Percentiles rank a stretch among this genome's conserved stretches.
These are phyloP conservation scores for Engystomops pustulosus DNA, from an alignment of 2,113 vertebrate species.

Conservation along the genomic window DNA sequence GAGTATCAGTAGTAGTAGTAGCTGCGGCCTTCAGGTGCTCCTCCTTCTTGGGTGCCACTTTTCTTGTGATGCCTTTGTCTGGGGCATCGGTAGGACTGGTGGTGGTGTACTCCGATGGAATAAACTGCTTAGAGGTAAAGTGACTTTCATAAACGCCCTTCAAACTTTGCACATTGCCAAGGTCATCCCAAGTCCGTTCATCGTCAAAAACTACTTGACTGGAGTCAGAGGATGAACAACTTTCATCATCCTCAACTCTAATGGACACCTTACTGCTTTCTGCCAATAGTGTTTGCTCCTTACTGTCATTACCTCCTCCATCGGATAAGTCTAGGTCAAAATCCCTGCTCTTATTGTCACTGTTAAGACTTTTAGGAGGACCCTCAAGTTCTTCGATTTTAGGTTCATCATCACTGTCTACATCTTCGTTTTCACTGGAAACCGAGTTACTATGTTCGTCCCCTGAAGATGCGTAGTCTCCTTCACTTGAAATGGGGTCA, in stretches of 20 bases:
- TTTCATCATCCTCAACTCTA: slow-evolving; percentile 56
- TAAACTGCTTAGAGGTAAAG: slow-evolving; percentile 50
- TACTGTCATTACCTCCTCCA: slow-evolving; percentile 64
- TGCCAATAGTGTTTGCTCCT: slow-evolving; percentile 68
- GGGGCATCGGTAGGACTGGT: slow-evolving; percentile 58
- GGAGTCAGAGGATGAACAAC: background rate
- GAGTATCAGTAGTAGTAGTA: slow-evolving; percentile 63
- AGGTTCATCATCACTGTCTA: slow-evolving; percentile 61
- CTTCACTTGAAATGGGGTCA: slow-evolving; percentile 60
- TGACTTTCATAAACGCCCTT: slow-evolving; percentile 61
- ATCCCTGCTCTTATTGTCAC: slow-evolving; percentile 65
- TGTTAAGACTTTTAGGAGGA: slow-evolving; percentile 69
- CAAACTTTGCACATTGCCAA: slow-evolving; percentile 74
- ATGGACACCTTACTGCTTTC: slow-evolving; percentile 59
- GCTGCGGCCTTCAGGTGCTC: slow-evolving; percentile 60
- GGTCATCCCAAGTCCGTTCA: slow-evolving; percentile 90
- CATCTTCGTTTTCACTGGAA: slow-evolving; percentile 61
- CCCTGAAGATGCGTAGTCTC: slow-evolving; percentile 63
- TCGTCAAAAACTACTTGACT: slow-evolving; percentile 87
- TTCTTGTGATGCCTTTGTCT: slow-evolving; percentile 79
- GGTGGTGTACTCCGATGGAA: slow-evolving; percentile 53
- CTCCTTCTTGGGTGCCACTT: slow-evolving; percentile 77
- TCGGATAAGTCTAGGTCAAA: slow-evolving; percentile 68
- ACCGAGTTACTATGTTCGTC: slow-evolving; percentile 68
- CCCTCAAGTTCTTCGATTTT: slow-evolving; percentile 65